Evolutionary conservation across 2,797 vertebrate genomes (phyloP).

Genomic region (Hirundo rustica): DNA sequence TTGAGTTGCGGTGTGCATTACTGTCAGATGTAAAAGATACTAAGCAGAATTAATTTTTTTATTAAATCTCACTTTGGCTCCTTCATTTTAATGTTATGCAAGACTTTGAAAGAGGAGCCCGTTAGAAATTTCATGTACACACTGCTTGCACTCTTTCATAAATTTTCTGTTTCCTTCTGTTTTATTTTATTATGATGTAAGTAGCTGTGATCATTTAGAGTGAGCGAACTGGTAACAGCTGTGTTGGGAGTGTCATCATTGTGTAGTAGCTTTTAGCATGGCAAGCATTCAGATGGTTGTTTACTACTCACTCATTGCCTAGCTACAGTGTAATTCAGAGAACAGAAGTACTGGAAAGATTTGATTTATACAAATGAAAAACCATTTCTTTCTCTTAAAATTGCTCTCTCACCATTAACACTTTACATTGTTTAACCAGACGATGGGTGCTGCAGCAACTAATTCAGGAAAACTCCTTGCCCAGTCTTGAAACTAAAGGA

Average conservation of each 20-base stretch:
- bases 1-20: neutral
- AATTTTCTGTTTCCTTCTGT: neutral
- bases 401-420: conserved; percentile 17
- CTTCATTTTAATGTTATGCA: neutral
- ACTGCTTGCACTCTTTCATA: neutral
- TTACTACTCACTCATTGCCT: neutral
- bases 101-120: neutral
- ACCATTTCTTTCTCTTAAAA: neutral
- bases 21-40: neutral
- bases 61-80: neutral
- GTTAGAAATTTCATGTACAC: neutral
- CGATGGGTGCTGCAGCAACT: conserved; percentile 93
- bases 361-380: neutral
- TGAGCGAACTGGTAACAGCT: neutral
- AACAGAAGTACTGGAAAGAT: neutral
- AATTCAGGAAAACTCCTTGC: conserved; percentile 79
- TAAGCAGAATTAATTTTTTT: neutral
- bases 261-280: neutral
- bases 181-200: neutral
- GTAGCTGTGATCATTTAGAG: neutral
- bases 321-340: neutral
- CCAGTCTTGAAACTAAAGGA: conserved; percentile 75
- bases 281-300: neutral
- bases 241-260: neutral
- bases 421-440: conserved; percentile 59